phyloP scores from a whole-genome alignment of 1,140 invertebrate species.

The Drosophila hydei region DNA sequence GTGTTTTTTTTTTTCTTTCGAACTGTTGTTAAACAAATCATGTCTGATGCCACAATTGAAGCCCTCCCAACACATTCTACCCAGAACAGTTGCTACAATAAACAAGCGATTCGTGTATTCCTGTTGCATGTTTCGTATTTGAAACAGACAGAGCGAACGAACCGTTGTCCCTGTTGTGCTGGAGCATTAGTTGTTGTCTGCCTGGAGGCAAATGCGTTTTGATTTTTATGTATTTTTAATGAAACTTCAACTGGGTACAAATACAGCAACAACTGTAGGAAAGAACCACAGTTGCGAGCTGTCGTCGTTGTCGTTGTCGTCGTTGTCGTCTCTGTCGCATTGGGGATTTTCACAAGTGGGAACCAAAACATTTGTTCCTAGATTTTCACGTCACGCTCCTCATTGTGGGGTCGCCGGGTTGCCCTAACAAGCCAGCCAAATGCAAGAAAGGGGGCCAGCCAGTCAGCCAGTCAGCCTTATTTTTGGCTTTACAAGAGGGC shows the following conservation, averaged over 20 bases:
- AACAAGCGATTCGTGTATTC: slow-evolving; percentile 16
- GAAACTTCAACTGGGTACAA: slow-evolving; percentile 57
- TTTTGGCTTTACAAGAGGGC: slow-evolving; percentile 40
- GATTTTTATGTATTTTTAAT: slow-evolving; percentile 77
- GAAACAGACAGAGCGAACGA: slow-evolving; percentile 4
- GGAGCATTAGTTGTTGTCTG: slow-evolving; percentile 26
- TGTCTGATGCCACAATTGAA: slow-evolving; percentile 6
- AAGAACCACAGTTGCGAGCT: slow-evolving; percentile 39
- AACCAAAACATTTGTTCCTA: slow-evolving; percentile 82
- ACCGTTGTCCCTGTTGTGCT: neutral
- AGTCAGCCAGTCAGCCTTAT: slow-evolving; percentile 25
- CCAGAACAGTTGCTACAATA: slow-evolving; percentile 20
- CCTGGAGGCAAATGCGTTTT: slow-evolving; percentile 43
- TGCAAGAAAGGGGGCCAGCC: slow-evolving; percentile 11
- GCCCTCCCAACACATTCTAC: slow-evolving; percentile 16
- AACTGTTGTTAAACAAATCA: slow-evolving; percentile 68
- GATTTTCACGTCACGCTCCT: slow-evolving; percentile 73
- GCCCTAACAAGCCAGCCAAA: slow-evolving; percentile 36
- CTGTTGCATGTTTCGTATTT: slow-evolving; percentile 30
- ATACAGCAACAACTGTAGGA: slow-evolving; percentile 22
- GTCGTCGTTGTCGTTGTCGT: slow-evolving; percentile 32
- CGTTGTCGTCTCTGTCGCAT: slow-evolving; percentile 22
- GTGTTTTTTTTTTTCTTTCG: slow-evolving; percentile 36
- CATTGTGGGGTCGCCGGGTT: slow-evolving; percentile 45
- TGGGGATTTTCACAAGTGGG: slow-evolving; percentile 75